Conservation (phyloP, 2,888 invertebrate genomes). For the Geophilus truncorum region DNA sequence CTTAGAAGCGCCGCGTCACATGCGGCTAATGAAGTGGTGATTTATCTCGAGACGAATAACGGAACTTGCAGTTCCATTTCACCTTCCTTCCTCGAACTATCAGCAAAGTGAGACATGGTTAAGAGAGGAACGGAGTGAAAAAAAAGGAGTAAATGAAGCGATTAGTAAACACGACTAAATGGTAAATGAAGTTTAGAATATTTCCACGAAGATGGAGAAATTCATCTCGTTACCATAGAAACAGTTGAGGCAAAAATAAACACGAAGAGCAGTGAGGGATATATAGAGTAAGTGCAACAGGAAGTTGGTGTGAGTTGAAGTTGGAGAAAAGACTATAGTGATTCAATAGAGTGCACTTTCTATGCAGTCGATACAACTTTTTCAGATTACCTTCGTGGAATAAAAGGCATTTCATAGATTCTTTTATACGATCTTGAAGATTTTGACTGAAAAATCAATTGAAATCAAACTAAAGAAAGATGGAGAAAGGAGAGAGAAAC, state of each 20-base stretch:
- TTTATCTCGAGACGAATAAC: slow-evolving; percentile 8
- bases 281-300: background rate
- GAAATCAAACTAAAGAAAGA: background rate
- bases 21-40: slow-evolving; percentile 6
- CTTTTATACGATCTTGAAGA: background rate
- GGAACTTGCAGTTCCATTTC: slow-evolving; percentile 20
- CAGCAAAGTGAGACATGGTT: background rate
- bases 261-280: no score
- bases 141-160: background rate
- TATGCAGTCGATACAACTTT: slow-evolving; percentile 18
- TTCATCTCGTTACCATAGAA: background rate
- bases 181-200: background rate
- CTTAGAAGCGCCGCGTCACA: background rate
- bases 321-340: background rate
- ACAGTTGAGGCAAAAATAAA: background rate
- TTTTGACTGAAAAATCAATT: slow-evolving; percentile 11
- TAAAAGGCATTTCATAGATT: background rate
- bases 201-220: background rate
- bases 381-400: background rate
- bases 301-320: background rate
- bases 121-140: background rate
- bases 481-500: background rate
- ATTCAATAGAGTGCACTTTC: background rate
- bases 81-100: slow-evolving; percentile 1
- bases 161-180: background rate